Evolutionary conservation across 2,113 vertebrate species (phyloP), one percentile per base, ranked within the genome.

Genomic region (Lepus europaeus): DNA sequence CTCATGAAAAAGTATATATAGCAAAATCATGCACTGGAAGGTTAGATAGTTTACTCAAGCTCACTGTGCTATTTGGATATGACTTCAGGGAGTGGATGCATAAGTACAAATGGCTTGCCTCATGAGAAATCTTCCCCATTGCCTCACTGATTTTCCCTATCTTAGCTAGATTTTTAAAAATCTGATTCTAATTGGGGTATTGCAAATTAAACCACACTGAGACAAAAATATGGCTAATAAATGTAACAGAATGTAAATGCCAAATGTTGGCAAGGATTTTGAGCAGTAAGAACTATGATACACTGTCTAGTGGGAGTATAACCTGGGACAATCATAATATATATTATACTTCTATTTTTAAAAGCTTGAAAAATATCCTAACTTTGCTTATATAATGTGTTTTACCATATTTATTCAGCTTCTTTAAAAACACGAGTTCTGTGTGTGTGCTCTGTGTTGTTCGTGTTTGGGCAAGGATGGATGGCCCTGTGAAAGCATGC

Each of bases 391-490:
- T 20, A 11, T 23, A 11, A 64, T 13, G 39, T 12, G 77, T 64
- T 36, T 93, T 59, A 76, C 56, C 63, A 33, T 10, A 86, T 49
- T 68, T 86, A 51, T 61, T 77, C 39, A 53, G 45, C 8, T 80
- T 77, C 87, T 87, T 95, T 78, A 87, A 92, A 95, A 80, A 77
- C 22, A 33, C 1, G 20, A 92, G 7, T 33, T 93, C 17, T 87
- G 22, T 73, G 20, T 45, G 53, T 95, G 36, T 79, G 73, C 81
- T 80, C 33, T 56, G 5, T 29, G 59, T 31, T 79, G 31, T 14
- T 31, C 64, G 29, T 86, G 22, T 85, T n/a, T 80, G 63, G 7
- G 22, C 61, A 86, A 83, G n/a, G 13, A 66, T 39, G 20, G 77
- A 56, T 6, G 12, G 14, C 9, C 69, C 78, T 16, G 27, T 69